Percentiles rank a stretch among this genome's conserved stretches.
Evolutionary conservation across 2,113 vertebrate species (phyloP).

Genomic region (Ursus arctos): DNA sequence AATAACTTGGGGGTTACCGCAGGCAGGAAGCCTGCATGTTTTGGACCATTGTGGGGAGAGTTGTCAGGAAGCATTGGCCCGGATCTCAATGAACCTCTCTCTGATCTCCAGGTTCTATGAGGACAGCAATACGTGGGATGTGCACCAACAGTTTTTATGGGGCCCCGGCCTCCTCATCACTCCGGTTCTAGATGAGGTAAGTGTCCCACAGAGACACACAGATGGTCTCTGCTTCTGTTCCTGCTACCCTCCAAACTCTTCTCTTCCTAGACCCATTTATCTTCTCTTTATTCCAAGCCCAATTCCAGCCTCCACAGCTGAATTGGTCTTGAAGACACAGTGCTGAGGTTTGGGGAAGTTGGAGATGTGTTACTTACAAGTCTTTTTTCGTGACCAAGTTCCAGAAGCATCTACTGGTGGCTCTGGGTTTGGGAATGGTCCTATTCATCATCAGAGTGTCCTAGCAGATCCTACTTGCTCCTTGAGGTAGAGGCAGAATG

Average conservation of each 20-base stretch:
- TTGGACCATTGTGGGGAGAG: neutral
- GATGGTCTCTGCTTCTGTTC: neutral
- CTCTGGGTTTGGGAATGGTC: neutral
- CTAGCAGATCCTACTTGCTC: neutral
- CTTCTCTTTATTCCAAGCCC: neutral
- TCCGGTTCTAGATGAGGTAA: constrained; percentile 93
- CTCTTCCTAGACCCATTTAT: neutral
- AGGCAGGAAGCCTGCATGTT: neutral
- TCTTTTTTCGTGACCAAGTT: neutral
- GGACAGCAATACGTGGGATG: constrained; percentile 90
- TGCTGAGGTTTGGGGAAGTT: neutral
- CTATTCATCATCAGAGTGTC: neutral
- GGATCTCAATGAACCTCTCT: neutral
- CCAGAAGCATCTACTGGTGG: neutral
- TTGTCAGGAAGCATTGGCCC: neutral
- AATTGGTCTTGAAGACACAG: neutral
- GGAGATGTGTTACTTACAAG: neutral
- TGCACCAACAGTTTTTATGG: constrained; percentile 96
- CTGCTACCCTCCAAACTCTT: too few relatives aligned
- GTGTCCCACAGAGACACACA: constrained; percentile 45
- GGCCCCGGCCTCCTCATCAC: constrained; percentile 96
- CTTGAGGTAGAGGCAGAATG: neutral
- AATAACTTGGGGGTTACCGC: neutral
- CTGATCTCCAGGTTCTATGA: constrained; percentile 90
- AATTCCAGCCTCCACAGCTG: neutral